Evolutionary conservation across 2,888 invertebrate genomes (phyloP).

Genomic region (Spatulosminthurus flaviceps): DNA sequence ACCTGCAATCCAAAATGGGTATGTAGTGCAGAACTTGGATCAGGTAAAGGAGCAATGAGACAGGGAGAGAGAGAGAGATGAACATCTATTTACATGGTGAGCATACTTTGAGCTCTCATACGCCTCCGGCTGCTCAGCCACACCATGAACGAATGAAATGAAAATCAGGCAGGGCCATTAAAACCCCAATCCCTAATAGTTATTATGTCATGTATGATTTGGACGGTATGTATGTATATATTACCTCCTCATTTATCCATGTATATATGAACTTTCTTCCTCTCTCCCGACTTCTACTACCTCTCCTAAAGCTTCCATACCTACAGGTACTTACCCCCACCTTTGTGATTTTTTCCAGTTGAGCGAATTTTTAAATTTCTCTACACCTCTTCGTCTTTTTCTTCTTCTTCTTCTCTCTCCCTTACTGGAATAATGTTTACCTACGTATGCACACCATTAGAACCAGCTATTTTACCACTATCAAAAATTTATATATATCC

Average conservation of each 20-base stretch:
- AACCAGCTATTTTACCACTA: too few species aligned
- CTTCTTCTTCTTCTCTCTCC: background rate
- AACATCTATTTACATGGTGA: constrained; percentile 25
- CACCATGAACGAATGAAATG: constrained; percentile 46
- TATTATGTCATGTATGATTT: constrained; percentile 39
- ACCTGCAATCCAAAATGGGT: constrained; percentile 12
- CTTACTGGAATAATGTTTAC: too few species aligned
- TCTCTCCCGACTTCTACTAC: background rate
- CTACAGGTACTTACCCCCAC: constrained; percentile 12
- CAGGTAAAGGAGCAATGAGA: constrained; percentile 23
- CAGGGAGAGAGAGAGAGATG: constrained; percentile 29
- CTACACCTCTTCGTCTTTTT: background rate
- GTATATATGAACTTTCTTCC: background rate
- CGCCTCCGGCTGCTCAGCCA: constrained; percentile 47
- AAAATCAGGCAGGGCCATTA: constrained; percentile 46
- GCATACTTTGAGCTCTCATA: background rate
- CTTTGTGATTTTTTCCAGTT: constrained; percentile 36
- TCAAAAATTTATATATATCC: too few species aligned
- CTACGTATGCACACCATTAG: too few species aligned
- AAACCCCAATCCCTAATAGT: constrained; percentile 44
- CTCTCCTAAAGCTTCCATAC: too few species aligned
- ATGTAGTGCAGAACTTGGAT: constrained; percentile 15
- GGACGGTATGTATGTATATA: background rate
- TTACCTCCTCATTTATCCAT: background rate
- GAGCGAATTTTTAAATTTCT: constrained; percentile 33